Conservation (phyloP, 2,888 invertebrate genomes). For the Microctonus hyperodae region DNA sequence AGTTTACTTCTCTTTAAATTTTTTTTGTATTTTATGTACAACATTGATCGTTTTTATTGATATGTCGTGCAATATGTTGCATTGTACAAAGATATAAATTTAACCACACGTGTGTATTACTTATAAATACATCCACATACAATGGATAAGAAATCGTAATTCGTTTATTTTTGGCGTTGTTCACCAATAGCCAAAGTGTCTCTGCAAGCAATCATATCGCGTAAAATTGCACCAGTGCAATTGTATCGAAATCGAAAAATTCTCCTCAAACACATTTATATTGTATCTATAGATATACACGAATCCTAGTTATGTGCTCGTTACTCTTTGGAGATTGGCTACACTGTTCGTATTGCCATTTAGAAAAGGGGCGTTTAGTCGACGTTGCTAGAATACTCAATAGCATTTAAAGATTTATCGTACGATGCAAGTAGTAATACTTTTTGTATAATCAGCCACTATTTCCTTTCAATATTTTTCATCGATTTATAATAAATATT, state of each 20-base stretch:
- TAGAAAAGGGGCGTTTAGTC: background rate
- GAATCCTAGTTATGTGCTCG: constrained; percentile 14
- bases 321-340: constrained; percentile 34
- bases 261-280: background rate
- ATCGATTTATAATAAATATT: background rate
- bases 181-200: background rate
- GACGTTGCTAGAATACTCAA: constrained; percentile 18
- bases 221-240: background rate
- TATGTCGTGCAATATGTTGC: background rate
- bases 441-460: background rate
- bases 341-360: constrained; percentile 13
- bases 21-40: background rate
- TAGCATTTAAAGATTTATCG: background rate
- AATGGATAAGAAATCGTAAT: constrained; percentile 1
- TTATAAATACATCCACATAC: background rate
- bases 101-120: background rate
- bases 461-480: background rate
- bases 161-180: constrained; percentile 3
- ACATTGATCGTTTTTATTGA: background rate
- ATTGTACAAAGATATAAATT: background rate
- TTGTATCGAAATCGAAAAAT: constrained; percentile 14
- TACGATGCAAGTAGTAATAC: constrained; percentile 18
- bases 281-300: background rate
- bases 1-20: background rate
- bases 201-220: constrained; percentile 3